Evolutionary conservation across 2,113 vertebrate species (phyloP).

Genomic region (Poeciliopsis retropinna): DNA sequence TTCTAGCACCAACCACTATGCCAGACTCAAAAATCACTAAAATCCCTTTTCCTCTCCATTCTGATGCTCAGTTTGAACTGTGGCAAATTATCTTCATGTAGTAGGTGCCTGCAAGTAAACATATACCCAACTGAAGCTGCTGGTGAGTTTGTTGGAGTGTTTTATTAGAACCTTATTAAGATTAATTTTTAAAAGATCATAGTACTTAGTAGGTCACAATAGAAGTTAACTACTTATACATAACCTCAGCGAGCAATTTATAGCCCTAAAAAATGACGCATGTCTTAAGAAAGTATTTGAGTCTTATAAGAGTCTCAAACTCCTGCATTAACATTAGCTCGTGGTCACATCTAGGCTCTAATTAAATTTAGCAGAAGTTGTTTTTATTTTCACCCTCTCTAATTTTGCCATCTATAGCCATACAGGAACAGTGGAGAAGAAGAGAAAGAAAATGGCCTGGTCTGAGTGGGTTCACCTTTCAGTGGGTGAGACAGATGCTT

Average conservation of each 20-base stretch:
- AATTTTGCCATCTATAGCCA: constrained; percentile 46
- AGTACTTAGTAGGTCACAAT: background rate
- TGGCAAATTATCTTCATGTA: no score
- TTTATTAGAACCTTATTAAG: background rate
- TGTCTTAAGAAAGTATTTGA: background rate
- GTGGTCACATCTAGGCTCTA: background rate
- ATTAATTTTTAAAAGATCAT: background rate
- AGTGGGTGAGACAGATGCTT: constrained; percentile 77
- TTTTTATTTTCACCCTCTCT: constrained; percentile 21
- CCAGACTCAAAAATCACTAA: background rate
- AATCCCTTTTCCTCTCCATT: background rate
- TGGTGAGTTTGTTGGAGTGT: background rate
- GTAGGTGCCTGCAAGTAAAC: background rate
- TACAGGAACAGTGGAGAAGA: constrained; percentile 50
- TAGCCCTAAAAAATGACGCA: background rate
- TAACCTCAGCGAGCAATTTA: background rate
- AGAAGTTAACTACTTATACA: background rate
- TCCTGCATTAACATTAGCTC: background rate
- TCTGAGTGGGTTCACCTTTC: constrained; percentile 61
- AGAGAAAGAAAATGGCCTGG: constrained; percentile 42
- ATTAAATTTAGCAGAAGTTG: constrained; percentile 5
- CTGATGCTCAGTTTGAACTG: background rate
- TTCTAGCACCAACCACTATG: background rate
- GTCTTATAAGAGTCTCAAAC: background rate
- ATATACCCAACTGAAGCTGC: background rate